Percentiles rank a stretch among this genome's conserved stretches.
Evolutionary conservation across 2,113 vertebrate genomes (phyloP).

Genomic region (Rissa tridactyla): DNA sequence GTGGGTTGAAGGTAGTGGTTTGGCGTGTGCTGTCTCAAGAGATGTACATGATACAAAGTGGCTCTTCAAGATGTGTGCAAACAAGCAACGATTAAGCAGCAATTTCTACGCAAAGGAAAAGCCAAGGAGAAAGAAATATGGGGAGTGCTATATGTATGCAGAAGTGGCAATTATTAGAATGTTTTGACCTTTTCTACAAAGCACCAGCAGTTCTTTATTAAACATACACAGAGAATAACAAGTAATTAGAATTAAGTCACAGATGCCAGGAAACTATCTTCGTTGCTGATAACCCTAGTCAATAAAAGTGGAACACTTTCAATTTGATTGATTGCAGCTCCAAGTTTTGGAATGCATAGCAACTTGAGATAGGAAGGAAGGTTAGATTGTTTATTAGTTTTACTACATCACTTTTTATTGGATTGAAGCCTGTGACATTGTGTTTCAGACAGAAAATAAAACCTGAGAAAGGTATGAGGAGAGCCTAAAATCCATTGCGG

Average conservation of each 20-base stretch:
- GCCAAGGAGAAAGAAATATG: neutral
- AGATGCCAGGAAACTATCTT: neutral
- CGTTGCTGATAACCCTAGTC: neutral
- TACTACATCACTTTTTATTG: neutral
- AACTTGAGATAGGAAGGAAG: neutral
- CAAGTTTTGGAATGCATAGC: neutral
- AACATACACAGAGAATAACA: neutral
- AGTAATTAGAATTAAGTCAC: conserved; percentile 34
- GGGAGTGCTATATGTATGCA: neutral
- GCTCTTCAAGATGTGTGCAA: neutral
- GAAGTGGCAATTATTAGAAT: neutral
- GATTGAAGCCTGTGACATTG: neutral
- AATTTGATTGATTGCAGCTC: neutral
- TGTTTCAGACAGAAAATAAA: neutral
- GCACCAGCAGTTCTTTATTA: neutral
- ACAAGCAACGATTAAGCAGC: neutral
- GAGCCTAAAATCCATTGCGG: neutral
- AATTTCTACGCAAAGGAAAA: conserved; percentile 11
- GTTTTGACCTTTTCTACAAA: conserved; percentile 7
- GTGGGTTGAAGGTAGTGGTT: neutral
- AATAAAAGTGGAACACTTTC: neutral
- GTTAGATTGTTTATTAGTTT: neutral
- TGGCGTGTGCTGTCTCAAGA: neutral
- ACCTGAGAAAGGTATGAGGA: neutral
- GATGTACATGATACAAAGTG: neutral